Percentiles rank a stretch among this genome's conserved stretches.
Evolutionary conservation across 2,888 invertebrate genomes (phyloP).

Genomic region (Stenchaetothrips biformis): DNA sequence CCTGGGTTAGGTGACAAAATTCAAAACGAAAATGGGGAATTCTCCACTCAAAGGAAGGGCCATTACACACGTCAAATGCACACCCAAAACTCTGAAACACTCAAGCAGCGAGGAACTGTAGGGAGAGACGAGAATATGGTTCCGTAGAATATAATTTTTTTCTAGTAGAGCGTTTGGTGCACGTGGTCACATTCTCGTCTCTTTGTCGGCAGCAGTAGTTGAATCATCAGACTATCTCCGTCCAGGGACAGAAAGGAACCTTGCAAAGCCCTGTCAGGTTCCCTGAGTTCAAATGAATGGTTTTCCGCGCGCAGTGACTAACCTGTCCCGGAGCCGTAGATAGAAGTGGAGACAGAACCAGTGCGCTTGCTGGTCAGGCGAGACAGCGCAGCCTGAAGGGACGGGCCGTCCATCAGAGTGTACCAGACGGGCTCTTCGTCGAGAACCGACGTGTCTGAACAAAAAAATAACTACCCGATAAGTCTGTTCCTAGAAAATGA

Average conservation of each 20-base stretch:
- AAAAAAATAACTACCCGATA: not conserved
- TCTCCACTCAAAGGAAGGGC: not conserved
- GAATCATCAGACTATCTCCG: no score
- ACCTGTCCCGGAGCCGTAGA: slow-evolving; percentile 11
- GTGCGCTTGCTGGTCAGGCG: not conserved
- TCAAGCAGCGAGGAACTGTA: not conserved
- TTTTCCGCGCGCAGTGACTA: not conserved
- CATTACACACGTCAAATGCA: not conserved
- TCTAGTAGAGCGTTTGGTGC: no score
- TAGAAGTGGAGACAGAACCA: not conserved
- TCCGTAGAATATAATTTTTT: not conserved
- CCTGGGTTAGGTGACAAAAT: not conserved
- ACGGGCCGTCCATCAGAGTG: slow-evolving; percentile 44
- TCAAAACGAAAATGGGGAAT: not conserved
- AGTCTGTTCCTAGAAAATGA: not conserved
- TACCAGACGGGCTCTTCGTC: slow-evolving; percentile 55
- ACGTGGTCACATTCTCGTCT: no score
- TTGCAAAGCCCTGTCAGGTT: no score
- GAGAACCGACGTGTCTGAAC: slow-evolving; percentile 47
- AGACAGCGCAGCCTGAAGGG: slow-evolving; percentile 33
- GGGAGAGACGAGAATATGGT: not conserved
- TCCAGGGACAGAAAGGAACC: no score
- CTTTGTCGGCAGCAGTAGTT: no score
- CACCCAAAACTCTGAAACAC: not conserved
- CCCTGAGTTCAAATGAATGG: no score